Percentiles rank a stretch among this genome's conserved stretches.
These are phyloP conservation scores for Struthio camelus DNA, from an alignment of 2,113 vertebrate genomes.

Conservation along the genomic window DNA sequence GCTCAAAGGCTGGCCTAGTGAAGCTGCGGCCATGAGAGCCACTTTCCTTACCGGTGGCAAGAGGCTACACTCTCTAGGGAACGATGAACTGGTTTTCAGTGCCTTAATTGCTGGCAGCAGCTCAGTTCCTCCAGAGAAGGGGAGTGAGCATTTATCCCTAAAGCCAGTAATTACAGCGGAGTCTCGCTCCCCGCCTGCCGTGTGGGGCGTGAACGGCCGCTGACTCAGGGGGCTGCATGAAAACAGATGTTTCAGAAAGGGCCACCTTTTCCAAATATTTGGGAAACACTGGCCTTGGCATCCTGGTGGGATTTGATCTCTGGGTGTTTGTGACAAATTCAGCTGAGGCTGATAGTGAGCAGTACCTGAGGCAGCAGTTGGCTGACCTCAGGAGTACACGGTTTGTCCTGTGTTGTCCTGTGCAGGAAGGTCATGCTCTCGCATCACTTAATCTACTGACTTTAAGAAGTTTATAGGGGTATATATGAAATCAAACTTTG, in stretches of 20 bases:
- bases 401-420: background rate
- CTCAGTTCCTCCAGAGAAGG: background rate
- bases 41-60: slow-evolving; percentile 2
- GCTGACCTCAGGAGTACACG: background rate
- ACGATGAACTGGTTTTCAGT: background rate
- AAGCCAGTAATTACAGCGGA: background rate
- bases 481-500: background rate
- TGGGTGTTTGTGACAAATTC: background rate
- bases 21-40: slow-evolving; percentile 15
- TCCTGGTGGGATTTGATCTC: background rate
- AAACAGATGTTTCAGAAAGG: background rate
- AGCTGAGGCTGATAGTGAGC: background rate
- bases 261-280: background rate
- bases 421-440: background rate
- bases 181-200: background rate
- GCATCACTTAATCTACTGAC: background rate
- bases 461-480: background rate
- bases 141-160: background rate
- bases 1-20: background rate
- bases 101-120: slow-evolving; percentile 24
- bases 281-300: background rate
- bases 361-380: background rate
- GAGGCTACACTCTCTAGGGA: background rate
- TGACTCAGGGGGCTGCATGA: background rate
- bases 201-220: fast-evolving